These are phyloP conservation scores for Pollenia amentaria DNA, from an alignment of 2,888 invertebrate genomes.

Conservation along the genomic window DNA sequence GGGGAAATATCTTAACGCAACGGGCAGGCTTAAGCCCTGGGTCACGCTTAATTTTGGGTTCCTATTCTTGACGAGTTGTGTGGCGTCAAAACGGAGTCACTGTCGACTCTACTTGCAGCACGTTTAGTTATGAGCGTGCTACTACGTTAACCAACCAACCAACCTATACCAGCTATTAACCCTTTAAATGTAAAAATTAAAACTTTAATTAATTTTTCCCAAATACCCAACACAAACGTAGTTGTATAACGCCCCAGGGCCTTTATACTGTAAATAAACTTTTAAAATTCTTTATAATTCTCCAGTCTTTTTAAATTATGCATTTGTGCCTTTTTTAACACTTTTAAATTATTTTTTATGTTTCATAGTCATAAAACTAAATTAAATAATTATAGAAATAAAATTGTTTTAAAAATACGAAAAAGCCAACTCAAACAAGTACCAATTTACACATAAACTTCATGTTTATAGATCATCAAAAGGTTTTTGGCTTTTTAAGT, in stretches of 20 bases:
- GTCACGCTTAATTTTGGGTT: too few species aligned
- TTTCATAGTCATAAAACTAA: conserved; percentile 61
- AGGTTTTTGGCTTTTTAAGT: conserved; percentile 49
- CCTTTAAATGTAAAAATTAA: too few species aligned
- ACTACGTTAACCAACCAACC: too few species aligned
- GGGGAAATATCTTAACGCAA: too few species aligned
- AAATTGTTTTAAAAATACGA: conserved; percentile 55
- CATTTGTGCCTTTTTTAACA: conserved; percentile 33
- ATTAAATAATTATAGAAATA: conserved; percentile 73
- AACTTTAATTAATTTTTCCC: background rate
- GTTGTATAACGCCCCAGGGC: background rate
- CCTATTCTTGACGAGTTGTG: too few species aligned
- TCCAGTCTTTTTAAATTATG: background rate
- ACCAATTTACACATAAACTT: conserved; percentile 65
- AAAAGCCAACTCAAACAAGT: conserved; percentile 40
- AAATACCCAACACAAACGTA: background rate
- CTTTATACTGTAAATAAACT: background rate
- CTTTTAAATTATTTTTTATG: conserved; percentile 47
- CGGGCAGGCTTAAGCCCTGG: too few species aligned
- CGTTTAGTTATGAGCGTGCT: too few species aligned
- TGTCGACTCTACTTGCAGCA: too few species aligned
- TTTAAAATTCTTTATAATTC: conserved; percentile 24
- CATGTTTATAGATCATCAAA: conserved; percentile 66
- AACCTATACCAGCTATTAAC: too few species aligned
- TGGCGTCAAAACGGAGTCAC: too few species aligned